Conservation (phyloP, 2,888 invertebrate genomes). For the Steinernema scapterisci region DNA sequence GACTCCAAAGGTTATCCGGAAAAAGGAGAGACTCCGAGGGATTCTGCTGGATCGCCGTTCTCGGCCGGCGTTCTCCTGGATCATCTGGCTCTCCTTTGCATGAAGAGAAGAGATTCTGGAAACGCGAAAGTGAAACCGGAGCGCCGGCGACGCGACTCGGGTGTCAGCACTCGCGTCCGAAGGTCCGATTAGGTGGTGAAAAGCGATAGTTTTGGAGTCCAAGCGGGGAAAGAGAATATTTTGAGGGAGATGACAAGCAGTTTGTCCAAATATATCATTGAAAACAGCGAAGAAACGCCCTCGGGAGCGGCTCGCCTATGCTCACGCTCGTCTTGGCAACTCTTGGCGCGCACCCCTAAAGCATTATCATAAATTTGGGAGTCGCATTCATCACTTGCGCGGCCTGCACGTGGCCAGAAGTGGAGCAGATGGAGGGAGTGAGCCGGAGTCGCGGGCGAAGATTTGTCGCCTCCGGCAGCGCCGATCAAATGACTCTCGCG, state of each 20-base stretch:
- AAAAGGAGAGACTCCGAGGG: not conserved
- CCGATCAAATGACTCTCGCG: slow-evolving; percentile 17
- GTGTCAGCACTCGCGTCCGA: not conserved
- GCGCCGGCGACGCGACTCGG: not conserved
- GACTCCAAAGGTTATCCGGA: not conserved
- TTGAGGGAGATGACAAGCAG: slow-evolving; percentile 21
- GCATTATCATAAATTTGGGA: slow-evolving; percentile 29
- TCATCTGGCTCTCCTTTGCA: slow-evolving; percentile 3
- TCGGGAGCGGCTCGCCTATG: not conserved
- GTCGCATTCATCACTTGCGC: slow-evolving; percentile 21
- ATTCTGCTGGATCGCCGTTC: not conserved
- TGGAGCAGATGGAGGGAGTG: slow-evolving; percentile 9
- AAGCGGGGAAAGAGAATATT: not conserved
- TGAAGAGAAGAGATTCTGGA: not conserved
- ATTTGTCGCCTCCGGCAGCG: slow-evolving; percentile 29
- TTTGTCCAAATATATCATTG: slow-evolving; percentile 19
- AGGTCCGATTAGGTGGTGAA: slow-evolving; percentile 1
- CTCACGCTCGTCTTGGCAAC: slow-evolving; percentile 15
- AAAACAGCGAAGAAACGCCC: slow-evolving; percentile 1
- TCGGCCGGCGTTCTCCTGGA: not conserved
- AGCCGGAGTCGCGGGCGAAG: not conserved
- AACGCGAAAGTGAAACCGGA: slow-evolving; percentile 13
- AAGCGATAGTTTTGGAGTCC: not conserved
- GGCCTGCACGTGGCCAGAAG: not conserved
- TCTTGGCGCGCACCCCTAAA: slow-evolving; percentile 21